These are phyloP conservation scores for Xylocampa areola DNA, from an alignment of 2,888 invertebrate genomes.

Conservation along the genomic window DNA sequence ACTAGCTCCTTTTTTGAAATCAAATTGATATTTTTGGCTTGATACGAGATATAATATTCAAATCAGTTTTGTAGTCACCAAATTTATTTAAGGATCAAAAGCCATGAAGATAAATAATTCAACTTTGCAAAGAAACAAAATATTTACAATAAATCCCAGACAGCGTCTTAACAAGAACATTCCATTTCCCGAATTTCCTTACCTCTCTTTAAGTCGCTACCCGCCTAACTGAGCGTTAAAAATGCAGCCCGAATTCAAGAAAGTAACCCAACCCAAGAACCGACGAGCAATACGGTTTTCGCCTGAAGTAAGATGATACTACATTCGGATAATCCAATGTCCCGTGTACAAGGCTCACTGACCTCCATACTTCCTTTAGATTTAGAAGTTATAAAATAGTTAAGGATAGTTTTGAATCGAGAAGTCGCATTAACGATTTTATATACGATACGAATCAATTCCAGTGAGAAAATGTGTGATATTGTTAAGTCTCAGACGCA, in stretches of 20 bases:
- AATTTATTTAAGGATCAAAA: no score
- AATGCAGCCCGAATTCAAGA: constrained; percentile 45
- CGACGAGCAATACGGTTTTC: constrained; percentile 33
- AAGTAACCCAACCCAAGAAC: constrained; percentile 19
- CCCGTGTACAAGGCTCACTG: constrained; percentile 4
- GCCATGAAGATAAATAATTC: constrained; percentile 17
- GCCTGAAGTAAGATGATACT: constrained; percentile 26
- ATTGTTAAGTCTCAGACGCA: constrained; percentile 11
- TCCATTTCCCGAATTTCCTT: constrained; percentile 25
- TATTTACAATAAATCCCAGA: constrained; percentile 9
- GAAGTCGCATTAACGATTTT: constrained; percentile 14
- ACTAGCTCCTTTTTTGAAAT: constrained; percentile 28
- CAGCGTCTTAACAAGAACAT: constrained; percentile 1
- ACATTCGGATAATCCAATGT: constrained; percentile 19
- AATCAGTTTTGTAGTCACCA: no score
- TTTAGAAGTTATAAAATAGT: constrained; percentile 15
- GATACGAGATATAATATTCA: constrained; percentile 33
- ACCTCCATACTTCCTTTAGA: constrained; percentile 10
- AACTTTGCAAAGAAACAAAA: constrained; percentile 9
- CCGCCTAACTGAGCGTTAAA: constrained; percentile 50
- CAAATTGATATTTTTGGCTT: constrained; percentile 39
- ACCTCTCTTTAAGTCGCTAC: constrained; percentile 10
- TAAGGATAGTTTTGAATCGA: not conserved
- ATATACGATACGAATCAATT: constrained; percentile 2
- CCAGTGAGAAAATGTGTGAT: constrained; percentile 14